A percentile compares a stretch with the other conserved stretches of the same genome.
Conservation (phyloP, 2,797 vertebrate genomes). For the Hemitrygon akajei region DNA sequence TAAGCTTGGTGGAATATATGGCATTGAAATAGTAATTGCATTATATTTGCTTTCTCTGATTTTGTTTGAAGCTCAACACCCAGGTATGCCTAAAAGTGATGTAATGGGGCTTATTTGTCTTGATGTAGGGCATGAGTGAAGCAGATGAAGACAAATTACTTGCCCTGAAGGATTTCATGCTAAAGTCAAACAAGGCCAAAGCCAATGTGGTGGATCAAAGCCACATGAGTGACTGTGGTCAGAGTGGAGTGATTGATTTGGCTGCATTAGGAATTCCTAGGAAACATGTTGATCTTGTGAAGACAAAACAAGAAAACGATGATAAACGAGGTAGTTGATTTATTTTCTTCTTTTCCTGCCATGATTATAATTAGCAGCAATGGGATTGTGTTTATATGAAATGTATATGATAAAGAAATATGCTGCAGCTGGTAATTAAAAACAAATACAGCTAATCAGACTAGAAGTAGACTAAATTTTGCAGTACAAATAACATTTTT, state of each 20-base stretch:
- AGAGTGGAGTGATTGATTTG: constrained; percentile 83
- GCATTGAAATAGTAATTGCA: not conserved
- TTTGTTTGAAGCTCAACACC: constrained; percentile 19
- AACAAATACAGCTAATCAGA: not conserved
- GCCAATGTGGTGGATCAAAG: constrained; percentile 88
- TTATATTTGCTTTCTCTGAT: not conserved
- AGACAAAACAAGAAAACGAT: constrained; percentile 77
- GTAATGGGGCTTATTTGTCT: constrained; percentile 37
- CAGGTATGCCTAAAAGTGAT: not conserved
- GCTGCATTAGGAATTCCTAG: constrained; percentile 75
- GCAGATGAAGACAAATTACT: constrained; percentile 92
- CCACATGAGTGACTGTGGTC: constrained; percentile 72
- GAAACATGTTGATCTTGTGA: constrained; percentile 86
- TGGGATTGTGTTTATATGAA: not conserved
- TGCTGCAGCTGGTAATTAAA: too few species aligned
- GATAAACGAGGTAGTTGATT: constrained; percentile 78
- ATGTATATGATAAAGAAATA: not conserved
- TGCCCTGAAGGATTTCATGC: constrained; percentile 92
- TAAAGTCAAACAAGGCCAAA: constrained; percentile 94
- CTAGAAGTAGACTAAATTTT: not conserved
- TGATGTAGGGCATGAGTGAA: constrained; percentile 85
- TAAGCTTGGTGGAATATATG: not conserved
- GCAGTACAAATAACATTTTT: too few species aligned
- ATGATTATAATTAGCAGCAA: not conserved
- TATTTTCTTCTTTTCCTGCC: not conserved